Conservation (phyloP, 2,888 invertebrate genomes). For the Acronicta alni region DNA sequence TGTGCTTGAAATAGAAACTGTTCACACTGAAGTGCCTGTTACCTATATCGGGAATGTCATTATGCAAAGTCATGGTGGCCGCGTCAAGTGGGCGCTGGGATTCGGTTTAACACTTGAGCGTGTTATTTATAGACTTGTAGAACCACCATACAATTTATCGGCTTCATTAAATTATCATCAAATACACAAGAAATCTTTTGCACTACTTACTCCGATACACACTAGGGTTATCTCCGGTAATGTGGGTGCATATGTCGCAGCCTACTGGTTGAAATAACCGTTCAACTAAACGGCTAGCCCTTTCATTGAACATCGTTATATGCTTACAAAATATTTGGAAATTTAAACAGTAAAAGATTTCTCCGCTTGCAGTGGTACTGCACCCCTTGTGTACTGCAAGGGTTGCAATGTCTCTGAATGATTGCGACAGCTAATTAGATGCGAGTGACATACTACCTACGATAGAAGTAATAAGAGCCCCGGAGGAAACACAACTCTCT, state of each 20-base stretch:
- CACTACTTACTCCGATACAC: background rate
- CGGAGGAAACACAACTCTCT: constrained; percentile 17
- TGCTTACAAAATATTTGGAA: too few relatives aligned
- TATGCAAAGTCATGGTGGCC: constrained; percentile 41
- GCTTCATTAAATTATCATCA: background rate
- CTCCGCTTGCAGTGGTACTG: too few relatives aligned
- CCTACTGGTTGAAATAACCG: too few relatives aligned
- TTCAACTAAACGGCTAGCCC: too few relatives aligned
- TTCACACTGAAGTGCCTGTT: constrained; percentile 32
- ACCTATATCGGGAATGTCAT: constrained; percentile 24
- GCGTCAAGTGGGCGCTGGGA: constrained; percentile 53
- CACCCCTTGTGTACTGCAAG: too few relatives aligned
- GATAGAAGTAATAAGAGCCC: constrained; percentile 15
- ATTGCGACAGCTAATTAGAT: background rate
- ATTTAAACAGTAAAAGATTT: too few relatives aligned
- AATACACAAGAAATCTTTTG: too few relatives aligned
- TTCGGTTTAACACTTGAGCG: constrained; percentile 30
- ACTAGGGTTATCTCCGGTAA: too few relatives aligned
- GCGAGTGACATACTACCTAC: constrained; percentile 9
- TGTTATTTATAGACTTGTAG: constrained; percentile 46
- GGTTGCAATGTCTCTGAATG: background rate
- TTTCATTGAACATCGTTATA: too few relatives aligned
- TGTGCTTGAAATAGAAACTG: constrained; percentile 35
- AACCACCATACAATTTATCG: constrained; percentile 25
- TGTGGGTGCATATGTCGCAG: too few relatives aligned